These are phyloP conservation scores for Melanocharis versteri DNA, from an alignment of 2,113 vertebrate genomes.

Conservation along the genomic window DNA sequence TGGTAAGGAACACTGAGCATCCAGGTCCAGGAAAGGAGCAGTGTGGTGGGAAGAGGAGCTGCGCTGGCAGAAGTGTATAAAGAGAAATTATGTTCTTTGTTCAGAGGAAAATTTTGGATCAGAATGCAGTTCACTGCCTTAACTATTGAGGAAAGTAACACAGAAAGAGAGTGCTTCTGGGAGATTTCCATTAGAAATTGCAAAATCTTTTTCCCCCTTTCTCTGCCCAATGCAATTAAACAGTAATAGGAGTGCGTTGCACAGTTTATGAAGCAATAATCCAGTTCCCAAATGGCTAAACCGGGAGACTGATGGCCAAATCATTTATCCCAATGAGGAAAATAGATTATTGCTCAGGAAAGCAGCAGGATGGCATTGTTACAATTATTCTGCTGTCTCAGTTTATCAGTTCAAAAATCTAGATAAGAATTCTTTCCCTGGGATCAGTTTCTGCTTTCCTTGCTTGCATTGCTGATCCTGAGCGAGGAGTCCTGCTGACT, in stretches of 20 bases:
- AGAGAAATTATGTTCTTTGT: conserved; percentile 24
- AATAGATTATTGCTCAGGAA: conserved; percentile 61
- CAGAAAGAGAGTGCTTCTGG: conserved; percentile 20
- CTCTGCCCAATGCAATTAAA: conserved; percentile 62
- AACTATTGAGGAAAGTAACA: conserved; percentile 22
- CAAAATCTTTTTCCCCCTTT: conserved; percentile 50
- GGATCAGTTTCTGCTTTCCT: conserved; percentile 17
- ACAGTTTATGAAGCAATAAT: conserved; percentile 74
- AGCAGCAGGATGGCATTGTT: conserved; percentile 47
- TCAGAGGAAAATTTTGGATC: conserved; percentile 18
- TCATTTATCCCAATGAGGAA: conserved; percentile 70
- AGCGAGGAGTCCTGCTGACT: background rate
- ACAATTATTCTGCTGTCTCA: conserved; percentile 42
- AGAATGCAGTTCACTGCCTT: conserved; percentile 4
- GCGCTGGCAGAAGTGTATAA: background rate
- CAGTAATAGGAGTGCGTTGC: conserved; percentile 60
- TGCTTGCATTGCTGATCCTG: background rate
- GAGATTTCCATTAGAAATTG: conserved; percentile 43
- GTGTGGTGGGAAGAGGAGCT: conserved; percentile 18
- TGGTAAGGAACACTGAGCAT: conserved; percentile 18
- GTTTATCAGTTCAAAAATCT: conserved; percentile 48
- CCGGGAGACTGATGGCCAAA: conserved; percentile 66
- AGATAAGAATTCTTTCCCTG: background rate
- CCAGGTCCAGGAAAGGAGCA: conserved; percentile 2
- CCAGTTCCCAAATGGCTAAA: conserved; percentile 66